A percentile compares a stretch with the other conserved stretches of the same genome.
Conservation (phyloP, 1,140 invertebrate genomes). For the Diabrotica virgifera region DNA sequence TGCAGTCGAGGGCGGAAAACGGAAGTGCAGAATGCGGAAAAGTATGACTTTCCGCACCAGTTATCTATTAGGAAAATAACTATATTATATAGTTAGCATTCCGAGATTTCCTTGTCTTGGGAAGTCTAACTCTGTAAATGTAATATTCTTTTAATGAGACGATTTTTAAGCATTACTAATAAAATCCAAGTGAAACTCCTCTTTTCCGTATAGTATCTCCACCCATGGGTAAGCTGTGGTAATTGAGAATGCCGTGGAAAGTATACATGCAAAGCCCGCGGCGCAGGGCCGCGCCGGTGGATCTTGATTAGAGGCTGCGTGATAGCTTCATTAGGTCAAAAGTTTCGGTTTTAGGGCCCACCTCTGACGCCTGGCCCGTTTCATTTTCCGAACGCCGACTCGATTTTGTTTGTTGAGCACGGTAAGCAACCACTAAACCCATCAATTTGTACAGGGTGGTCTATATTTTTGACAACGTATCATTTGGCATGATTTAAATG, state of each 20-base stretch:
- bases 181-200: too few relatives aligned
- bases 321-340: slow-evolving; percentile 34
- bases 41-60: too few relatives aligned
- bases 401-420: background rate
- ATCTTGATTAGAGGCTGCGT: slow-evolving; percentile 34
- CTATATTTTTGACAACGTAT: too few relatives aligned
- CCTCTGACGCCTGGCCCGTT: slow-evolving; percentile 19
- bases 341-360: slow-evolving; percentile 22
- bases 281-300: slow-evolving; percentile 31
- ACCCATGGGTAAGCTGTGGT: background rate
- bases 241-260: background rate
- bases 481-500: too few relatives aligned
- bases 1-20: too few relatives aligned
- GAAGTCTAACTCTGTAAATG: too few relatives aligned
- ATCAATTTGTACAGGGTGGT: background rate
- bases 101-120: too few relatives aligned
- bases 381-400: slow-evolving; percentile 7
- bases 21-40: too few relatives aligned
- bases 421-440: background rate
- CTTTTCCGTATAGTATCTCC: background rate
- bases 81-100: too few relatives aligned
- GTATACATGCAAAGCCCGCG: background rate
- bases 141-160: too few relatives aligned
- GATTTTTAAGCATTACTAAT: too few relatives aligned
- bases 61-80: too few relatives aligned